These are phyloP conservation scores for Tachina lurida DNA, from an alignment of 2,888 invertebrate species.

Conservation along the genomic window DNA sequence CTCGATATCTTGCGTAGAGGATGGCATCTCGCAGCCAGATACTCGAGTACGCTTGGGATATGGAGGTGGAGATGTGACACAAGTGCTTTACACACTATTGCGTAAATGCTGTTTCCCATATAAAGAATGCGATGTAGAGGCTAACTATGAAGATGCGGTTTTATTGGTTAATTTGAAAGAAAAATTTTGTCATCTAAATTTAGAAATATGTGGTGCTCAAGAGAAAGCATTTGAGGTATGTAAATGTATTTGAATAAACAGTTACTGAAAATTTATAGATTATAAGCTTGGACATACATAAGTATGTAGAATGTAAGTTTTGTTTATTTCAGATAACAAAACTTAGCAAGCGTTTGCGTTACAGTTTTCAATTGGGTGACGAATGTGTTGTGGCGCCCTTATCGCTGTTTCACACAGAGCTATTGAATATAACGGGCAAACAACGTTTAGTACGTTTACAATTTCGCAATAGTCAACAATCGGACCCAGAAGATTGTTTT, in stretches of 20 bases:
- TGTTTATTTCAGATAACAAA: conserved; percentile 80
- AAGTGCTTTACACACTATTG: conserved; percentile 93
- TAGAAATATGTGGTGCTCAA: conserved; percentile 94
- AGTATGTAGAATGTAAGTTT: background rate
- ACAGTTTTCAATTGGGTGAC: conserved; percentile 92
- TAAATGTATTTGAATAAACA: background rate
- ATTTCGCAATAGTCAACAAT: conserved; percentile 86
- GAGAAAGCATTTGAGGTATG: conserved; percentile 89
- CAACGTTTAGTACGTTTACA: conserved; percentile 89
- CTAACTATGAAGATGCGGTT: conserved; percentile 89
- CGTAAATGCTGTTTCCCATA: conserved; percentile 96
- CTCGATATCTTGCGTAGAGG: conserved; percentile 97
- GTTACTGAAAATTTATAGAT: background rate
- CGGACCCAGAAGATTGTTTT: conserved; percentile 95
- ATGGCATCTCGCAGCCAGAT: conserved; percentile 95
- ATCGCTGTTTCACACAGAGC: conserved; percentile 93
- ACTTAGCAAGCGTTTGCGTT: conserved; percentile 87
- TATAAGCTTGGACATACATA: too few species aligned
- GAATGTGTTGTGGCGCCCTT: conserved; percentile 96
- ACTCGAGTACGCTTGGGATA: conserved; percentile 93
- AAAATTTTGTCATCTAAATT: conserved; percentile 94
- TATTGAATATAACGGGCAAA: conserved; percentile 91
- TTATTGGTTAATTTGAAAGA: conserved; percentile 93
- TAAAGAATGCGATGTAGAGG: conserved; percentile 88
- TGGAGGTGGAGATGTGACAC: conserved; percentile 95